Base-by-base conservation (phyloP, 1,140 invertebrate genomes). In the Diuraphis noxia region DNA sequence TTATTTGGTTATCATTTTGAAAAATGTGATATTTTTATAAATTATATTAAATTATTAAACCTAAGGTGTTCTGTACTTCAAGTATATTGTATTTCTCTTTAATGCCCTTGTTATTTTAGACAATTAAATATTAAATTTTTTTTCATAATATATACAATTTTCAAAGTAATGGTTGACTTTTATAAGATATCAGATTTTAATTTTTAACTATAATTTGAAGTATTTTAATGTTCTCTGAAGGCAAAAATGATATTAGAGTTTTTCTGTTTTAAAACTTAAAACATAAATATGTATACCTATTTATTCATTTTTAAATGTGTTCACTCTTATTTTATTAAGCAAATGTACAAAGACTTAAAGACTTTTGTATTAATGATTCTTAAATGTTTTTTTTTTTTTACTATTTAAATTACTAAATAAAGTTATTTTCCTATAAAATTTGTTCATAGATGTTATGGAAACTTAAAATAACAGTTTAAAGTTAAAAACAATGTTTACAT, bases 21-120 rank as follows among this genome's bases (percentile, higher is more conserved):
- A 43, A 84, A 43, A 84, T 84, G 82, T 84, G 82, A 84, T 84
- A 84, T 84, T 84, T 84, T 84, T 84, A 84, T 84, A 84, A 43
- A 84, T 43, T 84, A 17, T 84, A 84, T 84, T 84, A 34, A 84
- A 43, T 84, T 43, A 84, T 43, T 84, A 84, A 84, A 84, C 25
- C 25, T 84, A n/a, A 43, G 41, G 81, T 84, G 81, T 41, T 84
- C 81, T 81, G 79, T 81, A 41, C 40, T 84, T 84, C 30, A 43
- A 81, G 79, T 81, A 81, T 81, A 10, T 84, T 84, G 41, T 43
- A 30, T 82, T 40, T 46, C 41, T 46, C 30, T 43, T 84, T 46
- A n/a, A 43, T 84, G 21, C 23, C 23, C 13, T 38, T 82, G 25
- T 82, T 38, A 82, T 40, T 82, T 43, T 41, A 30, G 13, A 82